Conservation (phyloP, 2,797 vertebrate genomes). For the Limnodromus scolopaceus region DNA sequence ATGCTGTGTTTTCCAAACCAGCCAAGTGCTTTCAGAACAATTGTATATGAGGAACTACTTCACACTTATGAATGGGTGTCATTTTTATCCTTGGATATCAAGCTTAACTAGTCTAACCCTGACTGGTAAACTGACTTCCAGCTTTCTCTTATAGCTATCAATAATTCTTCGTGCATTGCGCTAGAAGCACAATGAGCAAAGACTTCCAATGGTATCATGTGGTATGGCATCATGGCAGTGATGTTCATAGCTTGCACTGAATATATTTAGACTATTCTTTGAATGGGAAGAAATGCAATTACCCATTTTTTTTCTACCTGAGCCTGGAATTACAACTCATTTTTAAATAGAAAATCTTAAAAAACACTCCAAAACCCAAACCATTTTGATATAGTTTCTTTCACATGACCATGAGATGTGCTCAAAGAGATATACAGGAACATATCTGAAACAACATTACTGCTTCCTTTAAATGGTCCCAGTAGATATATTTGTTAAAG, state of each 20-base stretch:
- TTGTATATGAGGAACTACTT: not conserved
- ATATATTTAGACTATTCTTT: not conserved
- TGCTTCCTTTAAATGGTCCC: not conserved
- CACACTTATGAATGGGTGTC: not conserved
- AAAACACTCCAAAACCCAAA: not conserved
- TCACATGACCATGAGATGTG: accelerated
- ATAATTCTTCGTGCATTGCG: not conserved
- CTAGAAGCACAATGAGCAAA: not conserved
- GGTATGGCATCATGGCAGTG: not conserved
- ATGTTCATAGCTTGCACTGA: not conserved
- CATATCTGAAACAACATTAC: not conserved
- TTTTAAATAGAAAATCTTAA: not conserved
- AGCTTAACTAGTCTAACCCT: not conserved
- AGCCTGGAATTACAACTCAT: not conserved
- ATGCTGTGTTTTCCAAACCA: not conserved
- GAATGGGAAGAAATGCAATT: not conserved
- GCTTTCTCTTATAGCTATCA: not conserved
- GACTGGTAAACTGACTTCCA: not conserved
- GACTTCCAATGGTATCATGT: not conserved
- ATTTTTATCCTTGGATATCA: not conserved
- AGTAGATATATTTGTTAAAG: not conserved
- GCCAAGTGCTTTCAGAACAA: not conserved
- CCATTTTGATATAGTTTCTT: not conserved
- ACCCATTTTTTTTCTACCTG: not conserved
- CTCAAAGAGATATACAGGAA: not conserved